Conservation (phyloP, 2,113 vertebrate species). For the Phylloscopus trochiloides region DNA sequence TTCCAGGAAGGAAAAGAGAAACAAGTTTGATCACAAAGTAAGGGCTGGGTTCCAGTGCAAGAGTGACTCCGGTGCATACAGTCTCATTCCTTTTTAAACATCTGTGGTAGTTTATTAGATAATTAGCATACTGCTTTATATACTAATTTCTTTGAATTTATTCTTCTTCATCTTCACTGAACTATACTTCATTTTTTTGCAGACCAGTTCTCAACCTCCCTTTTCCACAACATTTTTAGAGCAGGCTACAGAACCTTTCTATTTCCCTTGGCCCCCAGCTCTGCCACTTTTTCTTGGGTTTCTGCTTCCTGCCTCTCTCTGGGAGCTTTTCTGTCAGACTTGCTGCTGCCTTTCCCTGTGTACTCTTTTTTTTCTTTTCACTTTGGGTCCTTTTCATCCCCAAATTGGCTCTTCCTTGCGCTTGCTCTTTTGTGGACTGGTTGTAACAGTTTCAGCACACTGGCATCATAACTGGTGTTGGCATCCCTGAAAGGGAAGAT, state of each 20-base stretch:
- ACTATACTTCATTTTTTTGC: not conserved
- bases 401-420: not conserved
- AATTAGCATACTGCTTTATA: not conserved
- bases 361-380: not conserved
- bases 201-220: not conserved
- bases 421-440: not conserved
- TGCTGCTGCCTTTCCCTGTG: not conserved
- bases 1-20: not conserved
- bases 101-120: not conserved
- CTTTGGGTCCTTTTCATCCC: conserved; percentile 1
- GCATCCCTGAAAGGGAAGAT: not conserved
- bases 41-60: not conserved
- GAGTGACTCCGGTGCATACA: not conserved
- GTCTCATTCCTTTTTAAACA: not conserved
- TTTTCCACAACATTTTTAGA: not conserved
- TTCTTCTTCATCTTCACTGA: not conserved
- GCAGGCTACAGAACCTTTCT: not conserved
- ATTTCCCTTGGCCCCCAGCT: not conserved
- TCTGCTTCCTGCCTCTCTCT: not conserved
- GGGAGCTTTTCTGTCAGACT: not conserved
- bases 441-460: not conserved
- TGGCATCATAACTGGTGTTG: not conserved
- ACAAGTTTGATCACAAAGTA: not conserved
- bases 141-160: not conserved
- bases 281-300: not conserved